Evolutionary conservation across 2,888 invertebrate genomes (phyloP).

Genomic region (Pandemis heparana): DNA sequence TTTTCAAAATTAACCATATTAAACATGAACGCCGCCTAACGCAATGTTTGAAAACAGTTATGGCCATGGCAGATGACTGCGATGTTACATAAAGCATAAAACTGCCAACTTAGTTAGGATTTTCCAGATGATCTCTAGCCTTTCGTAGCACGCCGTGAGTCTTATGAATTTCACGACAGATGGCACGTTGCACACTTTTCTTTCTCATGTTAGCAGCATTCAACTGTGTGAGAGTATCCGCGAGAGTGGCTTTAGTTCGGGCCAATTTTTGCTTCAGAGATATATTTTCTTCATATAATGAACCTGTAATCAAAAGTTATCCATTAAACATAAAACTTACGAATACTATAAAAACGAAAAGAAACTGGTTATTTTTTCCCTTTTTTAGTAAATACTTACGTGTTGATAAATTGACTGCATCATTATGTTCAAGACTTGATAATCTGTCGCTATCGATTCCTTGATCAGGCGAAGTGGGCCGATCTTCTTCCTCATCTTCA

Average conservation of each 20-base stretch:
- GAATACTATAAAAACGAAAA: too few species aligned
- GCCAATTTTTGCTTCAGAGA: constrained; percentile 89
- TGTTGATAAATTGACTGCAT: constrained; percentile 74
- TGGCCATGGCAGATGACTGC: not conserved
- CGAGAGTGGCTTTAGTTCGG: constrained; percentile 90
- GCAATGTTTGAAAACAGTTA: constrained; percentile 11
- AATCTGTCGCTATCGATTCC: constrained; percentile 95
- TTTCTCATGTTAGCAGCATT: constrained; percentile 92
- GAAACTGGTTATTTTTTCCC: not conserved
- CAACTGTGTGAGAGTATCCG: constrained; percentile 91
- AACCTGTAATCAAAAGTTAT: constrained; percentile 60
- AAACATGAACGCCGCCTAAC: constrained; percentile 3
- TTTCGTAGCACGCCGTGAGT: constrained; percentile 91
- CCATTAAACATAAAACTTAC: not conserved
- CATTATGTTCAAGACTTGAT: constrained; percentile 87
- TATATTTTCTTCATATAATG: constrained; percentile 87
- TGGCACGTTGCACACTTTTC: constrained; percentile 93
- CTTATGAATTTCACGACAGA: constrained; percentile 92
- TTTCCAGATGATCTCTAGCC: constrained; percentile 90
- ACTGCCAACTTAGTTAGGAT: constrained; percentile 53
- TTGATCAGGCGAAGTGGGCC: constrained; percentile 91
- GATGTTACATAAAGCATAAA: not conserved
- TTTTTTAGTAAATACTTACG: constrained; percentile 65
- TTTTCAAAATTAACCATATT: not conserved
- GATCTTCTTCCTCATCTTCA: constrained; percentile 65